Evolutionary conservation across 2,797 vertebrate genomes (phyloP), one percentile per base, ranked within the genome.

Genomic region (Bovichtus variegatus): DNA sequence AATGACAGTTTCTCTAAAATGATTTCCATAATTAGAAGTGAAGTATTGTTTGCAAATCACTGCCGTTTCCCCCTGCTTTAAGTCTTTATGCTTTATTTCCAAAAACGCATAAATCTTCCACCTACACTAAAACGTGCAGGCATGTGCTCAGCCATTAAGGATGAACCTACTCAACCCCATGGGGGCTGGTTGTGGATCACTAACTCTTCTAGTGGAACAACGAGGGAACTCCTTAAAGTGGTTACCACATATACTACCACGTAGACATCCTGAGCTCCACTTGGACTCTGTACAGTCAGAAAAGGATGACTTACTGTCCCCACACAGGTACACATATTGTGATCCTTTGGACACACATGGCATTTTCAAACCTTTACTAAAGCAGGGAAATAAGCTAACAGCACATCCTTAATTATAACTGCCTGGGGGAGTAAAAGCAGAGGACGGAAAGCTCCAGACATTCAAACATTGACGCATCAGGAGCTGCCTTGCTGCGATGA

Each of bases 341-440:
- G 38, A 47, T 74, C 51, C 69, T 49, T 23, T 16, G 29, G 43
- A 69, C 29, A 47, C 64, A 50, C 66, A 78, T 76, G 54, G 36
- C 72, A 78, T 80, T 85, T 86, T 59, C 1, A 64, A 90, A 76
- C 69, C 49, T 85, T 89, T 67, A 23, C 63, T 81, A 71, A 19
- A 59, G 50, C 36, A 80, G 46, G 41, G 69, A 87, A 88, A 81
- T 71, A 19, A 84, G 71, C 29, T 68, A 55, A 67, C 36, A 61
- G 63, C 71, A 43, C 29, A 79, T 72, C 54, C 41, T 81, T 88
- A 73, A 89, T 82, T 78, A 34, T 76, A 74, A 74, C 43, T 44
- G 80, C 83, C 79, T 65, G 76, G 64, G 51, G 81, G 87, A 86
- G 82, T 50, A 47, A 31, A 75, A 70, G 70, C 78, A 82, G 86